phyloP scores from a whole-genome alignment of 2,113 vertebrate genomes.

The Albula goreensis region DNA sequence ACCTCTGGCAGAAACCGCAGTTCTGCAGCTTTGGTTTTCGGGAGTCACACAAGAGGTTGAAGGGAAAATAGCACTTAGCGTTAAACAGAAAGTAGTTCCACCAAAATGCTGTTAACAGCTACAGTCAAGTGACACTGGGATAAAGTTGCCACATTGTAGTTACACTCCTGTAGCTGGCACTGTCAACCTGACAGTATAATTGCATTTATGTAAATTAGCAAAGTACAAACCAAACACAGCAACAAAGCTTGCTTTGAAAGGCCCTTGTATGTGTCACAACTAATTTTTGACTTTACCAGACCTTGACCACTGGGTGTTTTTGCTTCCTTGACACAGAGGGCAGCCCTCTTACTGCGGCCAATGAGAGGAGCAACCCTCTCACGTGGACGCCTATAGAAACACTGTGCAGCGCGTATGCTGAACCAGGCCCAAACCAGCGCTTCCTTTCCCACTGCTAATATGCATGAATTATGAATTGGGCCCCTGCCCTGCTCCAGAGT shows the following conservation, averaged over 20 bases:
- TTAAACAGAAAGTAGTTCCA: background rate
- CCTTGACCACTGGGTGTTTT: background rate
- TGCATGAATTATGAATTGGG: background rate
- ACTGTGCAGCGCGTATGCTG: background rate
- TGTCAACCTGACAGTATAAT: background rate
- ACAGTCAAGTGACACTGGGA: background rate
- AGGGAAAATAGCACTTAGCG: constrained; percentile 6
- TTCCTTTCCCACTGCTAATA: background rate
- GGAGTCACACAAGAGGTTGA: constrained; percentile 8
- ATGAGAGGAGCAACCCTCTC: background rate
- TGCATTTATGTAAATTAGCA: background rate
- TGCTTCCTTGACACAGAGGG: background rate
- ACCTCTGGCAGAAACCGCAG: constrained; percentile 36
- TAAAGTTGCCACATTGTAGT: background rate
- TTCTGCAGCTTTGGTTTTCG: background rate
- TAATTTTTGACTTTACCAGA: background rate
- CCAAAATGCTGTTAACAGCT: background rate
- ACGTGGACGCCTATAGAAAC: background rate
- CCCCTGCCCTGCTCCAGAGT: background rate
- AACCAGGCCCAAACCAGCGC: background rate
- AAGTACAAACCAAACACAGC: background rate
- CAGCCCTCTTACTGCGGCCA: background rate
- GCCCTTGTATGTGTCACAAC: background rate
- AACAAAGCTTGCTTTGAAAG: background rate
- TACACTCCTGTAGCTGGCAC: background rate